Evolutionary conservation across 2,797 vertebrate species (phyloP).

Genomic region (Iguana delicatissima): DNA sequence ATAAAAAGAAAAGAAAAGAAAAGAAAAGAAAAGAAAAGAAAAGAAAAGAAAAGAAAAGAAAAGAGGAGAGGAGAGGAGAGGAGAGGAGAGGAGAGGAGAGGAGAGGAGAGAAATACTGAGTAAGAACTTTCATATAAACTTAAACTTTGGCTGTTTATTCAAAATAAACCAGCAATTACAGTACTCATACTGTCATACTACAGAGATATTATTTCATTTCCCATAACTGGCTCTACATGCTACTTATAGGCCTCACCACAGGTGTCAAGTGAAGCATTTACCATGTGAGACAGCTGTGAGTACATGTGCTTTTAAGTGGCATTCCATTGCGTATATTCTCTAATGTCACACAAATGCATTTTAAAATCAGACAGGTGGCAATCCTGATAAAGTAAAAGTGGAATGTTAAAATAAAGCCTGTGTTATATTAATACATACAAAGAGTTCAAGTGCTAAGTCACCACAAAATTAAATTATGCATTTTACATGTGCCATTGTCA

Average conservation of each 20-base stretch:
- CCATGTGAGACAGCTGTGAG: not conserved
- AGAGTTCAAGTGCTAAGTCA: not conserved
- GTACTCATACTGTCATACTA: not conserved
- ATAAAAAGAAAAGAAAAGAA: not conserved
- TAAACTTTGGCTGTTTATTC: not conserved
- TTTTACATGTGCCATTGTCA: conserved; percentile 14
- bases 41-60: too few relatives aligned
- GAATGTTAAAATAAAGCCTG: not conserved
- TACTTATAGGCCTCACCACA: not conserved
- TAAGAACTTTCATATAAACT: not conserved
- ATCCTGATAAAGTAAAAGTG: not conserved
- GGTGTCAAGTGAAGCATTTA: not conserved
- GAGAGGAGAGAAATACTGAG: not conserved
- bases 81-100: too few relatives aligned
- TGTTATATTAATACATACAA: not conserved
- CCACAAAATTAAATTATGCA: not conserved
- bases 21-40: too few relatives aligned
- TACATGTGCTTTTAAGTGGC: not conserved
- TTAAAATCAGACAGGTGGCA: not conserved
- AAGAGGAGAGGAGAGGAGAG: too few relatives aligned
- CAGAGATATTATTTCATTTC: not conserved
- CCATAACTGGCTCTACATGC: not conserved
- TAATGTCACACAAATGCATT: not conserved
- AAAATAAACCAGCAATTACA: not conserved
- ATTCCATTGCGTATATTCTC: not conserved